phyloP scores from a whole-genome alignment of 2,797 vertebrate genomes.

The Girardinus metallicus region DNA sequence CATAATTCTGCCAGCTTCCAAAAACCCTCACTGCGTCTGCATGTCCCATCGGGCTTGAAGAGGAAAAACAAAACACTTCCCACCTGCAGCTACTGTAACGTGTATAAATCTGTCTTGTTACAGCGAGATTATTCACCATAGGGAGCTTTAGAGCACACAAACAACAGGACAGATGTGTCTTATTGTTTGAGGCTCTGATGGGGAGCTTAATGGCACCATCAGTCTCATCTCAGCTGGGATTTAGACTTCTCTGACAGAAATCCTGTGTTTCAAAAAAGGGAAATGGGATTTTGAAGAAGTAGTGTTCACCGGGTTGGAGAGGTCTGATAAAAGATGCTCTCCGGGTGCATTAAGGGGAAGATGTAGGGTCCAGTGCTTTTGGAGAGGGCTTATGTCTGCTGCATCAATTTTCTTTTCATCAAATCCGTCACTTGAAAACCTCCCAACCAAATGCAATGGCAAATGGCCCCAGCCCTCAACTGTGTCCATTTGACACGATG shows the following conservation, averaged over 20 bases:
- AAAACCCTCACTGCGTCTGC: conserved; percentile 27
- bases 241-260: conserved; percentile 8
- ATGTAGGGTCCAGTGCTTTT: neutral
- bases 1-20: conserved; percentile 49
- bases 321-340: neutral
- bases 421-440: conserved; percentile 7
- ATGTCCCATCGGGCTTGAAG: conserved; percentile 31
- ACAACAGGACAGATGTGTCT: conserved; percentile 8
- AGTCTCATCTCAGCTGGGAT: conserved; percentile 5
- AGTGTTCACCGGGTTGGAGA: neutral
- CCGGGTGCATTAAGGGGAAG: conserved; percentile 15
- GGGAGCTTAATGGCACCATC: conserved; percentile 3
- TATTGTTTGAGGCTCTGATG: neutral
- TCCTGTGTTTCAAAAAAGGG: conserved; percentile 7
- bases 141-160: conserved; percentile 5
- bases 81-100: conserved; percentile 17
- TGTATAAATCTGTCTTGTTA: conserved; percentile 14
- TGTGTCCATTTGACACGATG: conserved; percentile 25
- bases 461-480: conserved; percentile 1
- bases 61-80: conserved; percentile 44
- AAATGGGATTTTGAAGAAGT: conserved; percentile 2
- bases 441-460: neutral
- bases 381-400: conserved; percentile 3
- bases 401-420: conserved; percentile 9
- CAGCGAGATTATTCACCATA: conserved; percentile 14